Evolutionary conservation across 1,140 invertebrate species (phyloP).

Genomic region (Calephelis nemesis): DNA sequence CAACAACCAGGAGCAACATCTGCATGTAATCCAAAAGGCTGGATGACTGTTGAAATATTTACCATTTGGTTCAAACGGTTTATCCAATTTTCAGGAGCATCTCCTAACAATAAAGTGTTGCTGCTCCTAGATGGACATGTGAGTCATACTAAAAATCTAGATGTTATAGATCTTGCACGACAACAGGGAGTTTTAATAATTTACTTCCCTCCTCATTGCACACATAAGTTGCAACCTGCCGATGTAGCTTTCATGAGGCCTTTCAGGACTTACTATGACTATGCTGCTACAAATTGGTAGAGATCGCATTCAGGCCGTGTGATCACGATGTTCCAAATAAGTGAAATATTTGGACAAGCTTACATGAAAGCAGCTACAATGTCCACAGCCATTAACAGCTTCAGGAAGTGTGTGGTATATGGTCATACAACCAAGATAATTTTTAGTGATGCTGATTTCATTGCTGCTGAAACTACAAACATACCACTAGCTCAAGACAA

Average conservation of each 20-base stretch:
- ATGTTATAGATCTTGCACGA: constrained; percentile 38
- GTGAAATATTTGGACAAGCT: too few species aligned
- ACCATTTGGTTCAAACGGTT: constrained; percentile 45
- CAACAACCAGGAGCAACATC: constrained; percentile 32
- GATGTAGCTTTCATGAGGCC: constrained; percentile 59
- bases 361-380: too few species aligned
- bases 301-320: not conserved
- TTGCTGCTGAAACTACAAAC: constrained; percentile 40
- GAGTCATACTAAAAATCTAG: constrained; percentile 38
- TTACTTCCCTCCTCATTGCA: constrained; percentile 57
- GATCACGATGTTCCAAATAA: too few species aligned
- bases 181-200: constrained; percentile 42
- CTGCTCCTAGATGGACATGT: constrained; percentile 51
- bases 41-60: constrained; percentile 49
- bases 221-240: constrained; percentile 54
- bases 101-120: constrained; percentile 42
- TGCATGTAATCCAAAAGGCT: constrained; percentile 46
- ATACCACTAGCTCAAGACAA: constrained; percentile 7
- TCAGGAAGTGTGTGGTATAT: constrained; percentile 59
- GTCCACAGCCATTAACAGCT: constrained; percentile 55
- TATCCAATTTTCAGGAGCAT: constrained; percentile 41
- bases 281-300: constrained; percentile 36
- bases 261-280: constrained; percentile 50
- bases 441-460: constrained; percentile 57
- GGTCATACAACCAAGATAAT: constrained; percentile 48